Base-by-base conservation (phyloP, 2,888 invertebrate genomes). In the Clepsis dumicolana region DNA sequence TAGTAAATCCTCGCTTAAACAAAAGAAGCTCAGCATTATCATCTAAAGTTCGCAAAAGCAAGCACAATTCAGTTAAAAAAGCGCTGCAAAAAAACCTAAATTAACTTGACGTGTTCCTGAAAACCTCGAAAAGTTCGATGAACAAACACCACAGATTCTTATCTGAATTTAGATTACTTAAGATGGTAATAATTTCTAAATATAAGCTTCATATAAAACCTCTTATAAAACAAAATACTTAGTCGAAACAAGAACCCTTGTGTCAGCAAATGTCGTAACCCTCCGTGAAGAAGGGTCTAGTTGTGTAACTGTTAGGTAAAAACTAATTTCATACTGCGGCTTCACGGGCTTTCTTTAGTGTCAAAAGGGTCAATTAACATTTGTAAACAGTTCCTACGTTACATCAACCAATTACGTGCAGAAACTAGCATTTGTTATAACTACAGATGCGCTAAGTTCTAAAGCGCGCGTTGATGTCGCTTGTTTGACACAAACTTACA, bases 241-340 rank as follows among this genome's bases (percentile, higher is more conserved):
- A n/a, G 5, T 7, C 16, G 38, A 44, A 44, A 48, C 48, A 48
- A 21, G 21, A 21, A 48, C 21, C 48, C 12, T 48, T 65, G 71
- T 71, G 71, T 70, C 27, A 64, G 64, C 64, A 41, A 63, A 52
- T 65, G 59, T 52, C 41, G 65, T 60, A 60, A 65, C 52, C 38
- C 38, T 60, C 53, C 16, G 50, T n/a, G 21, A 52, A 52, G 65
- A 59, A 48, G 64, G 50, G 50, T 35, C 32, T 2, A 16, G 21
- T 73, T 73, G 72, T 70, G 77, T 78, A 81, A 82, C 70, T 64
- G 60, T 84, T 82, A 77, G 73, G 75, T 74, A 80, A 82, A 72
- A 68, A 71, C 70, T 71, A 75, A 76, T 75, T 77, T 71, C 69
- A 74, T 74, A 74, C 74, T 67, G 56, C 64, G 67, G 70, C 64